Evolutionary conservation across 2,797 vertebrate genomes (phyloP).

Genomic region (Chelonia mydas): DNA sequence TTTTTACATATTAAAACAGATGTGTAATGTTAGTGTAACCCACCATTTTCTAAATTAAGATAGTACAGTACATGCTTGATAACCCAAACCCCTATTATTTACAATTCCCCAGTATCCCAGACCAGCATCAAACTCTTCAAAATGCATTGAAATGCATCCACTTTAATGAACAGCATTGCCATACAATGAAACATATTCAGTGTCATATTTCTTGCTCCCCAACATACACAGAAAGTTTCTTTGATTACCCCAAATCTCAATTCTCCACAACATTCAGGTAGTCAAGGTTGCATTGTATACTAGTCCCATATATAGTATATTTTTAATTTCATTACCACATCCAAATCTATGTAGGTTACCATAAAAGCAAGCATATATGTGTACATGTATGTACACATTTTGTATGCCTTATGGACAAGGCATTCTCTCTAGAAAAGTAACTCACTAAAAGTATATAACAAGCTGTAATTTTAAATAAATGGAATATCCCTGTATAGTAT

Average conservation of each 20-base stretch:
- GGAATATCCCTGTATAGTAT: conserved; percentile 18
- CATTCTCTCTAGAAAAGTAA: neutral
- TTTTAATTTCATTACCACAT: neutral
- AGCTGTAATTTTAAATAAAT: conserved; percentile 33
- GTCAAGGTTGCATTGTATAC: neutral
- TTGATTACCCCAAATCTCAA: neutral
- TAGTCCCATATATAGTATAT: neutral
- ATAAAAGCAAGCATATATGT: neutral
- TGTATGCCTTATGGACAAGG: neutral
- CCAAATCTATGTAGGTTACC: neutral
- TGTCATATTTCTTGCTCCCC: neutral
- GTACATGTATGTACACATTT: neutral
- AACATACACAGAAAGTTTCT: neutral
- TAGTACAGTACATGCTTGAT: neutral
- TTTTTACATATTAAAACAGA: neutral
- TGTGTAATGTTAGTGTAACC: neutral
- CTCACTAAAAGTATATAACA: neutral
- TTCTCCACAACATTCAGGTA: neutral
- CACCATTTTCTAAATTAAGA: neutral
- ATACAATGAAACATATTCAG: rapidly evolving
- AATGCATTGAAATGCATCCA: neutral
- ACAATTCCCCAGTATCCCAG: neutral
- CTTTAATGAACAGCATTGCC: neutral
- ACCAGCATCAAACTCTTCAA: neutral
- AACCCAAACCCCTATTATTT: neutral